phyloP scores from a whole-genome alignment of 2,113 vertebrate species.

The Prochilodus magdalenae region DNA sequence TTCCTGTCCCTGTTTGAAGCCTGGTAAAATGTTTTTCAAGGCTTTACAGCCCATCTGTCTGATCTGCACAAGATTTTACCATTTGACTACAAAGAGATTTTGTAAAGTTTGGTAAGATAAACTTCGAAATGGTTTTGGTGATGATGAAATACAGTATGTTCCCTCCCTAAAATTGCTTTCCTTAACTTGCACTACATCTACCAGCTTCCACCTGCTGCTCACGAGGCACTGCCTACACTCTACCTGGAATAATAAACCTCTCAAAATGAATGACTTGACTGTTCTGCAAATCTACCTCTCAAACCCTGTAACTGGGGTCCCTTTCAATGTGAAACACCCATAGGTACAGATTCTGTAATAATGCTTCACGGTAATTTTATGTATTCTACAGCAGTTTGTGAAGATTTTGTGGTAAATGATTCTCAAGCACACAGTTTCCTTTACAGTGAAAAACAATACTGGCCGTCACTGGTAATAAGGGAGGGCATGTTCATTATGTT shows the following conservation, averaged over 20 bases:
- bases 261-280: not conserved
- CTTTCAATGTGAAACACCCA: not conserved
- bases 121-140: not conserved
- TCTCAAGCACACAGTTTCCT: too few relatives aligned
- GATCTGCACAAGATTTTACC: too few relatives aligned
- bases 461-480: not conserved
- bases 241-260: constrained; percentile 54
- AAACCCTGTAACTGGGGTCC: not conserved
- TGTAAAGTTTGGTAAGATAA: too few relatives aligned
- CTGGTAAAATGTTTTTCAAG: too few relatives aligned
- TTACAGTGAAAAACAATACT: not conserved
- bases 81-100: too few relatives aligned
- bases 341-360: not conserved
- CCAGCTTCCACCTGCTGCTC: constrained; percentile 74
- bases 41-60: too few relatives aligned
- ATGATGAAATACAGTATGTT: not conserved
- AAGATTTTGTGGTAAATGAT: not conserved
- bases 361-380: not conserved
- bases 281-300: not conserved
- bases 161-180: constrained; percentile 40
- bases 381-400: too few relatives aligned
- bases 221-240: constrained; percentile 65
- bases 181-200: constrained; percentile 74
- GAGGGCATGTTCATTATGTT: not conserved
- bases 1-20: too few relatives aligned